Evolutionary conservation across 1,140 invertebrate genomes (phyloP).

Genomic region (Bursaphelenchus mucronatus): DNA sequence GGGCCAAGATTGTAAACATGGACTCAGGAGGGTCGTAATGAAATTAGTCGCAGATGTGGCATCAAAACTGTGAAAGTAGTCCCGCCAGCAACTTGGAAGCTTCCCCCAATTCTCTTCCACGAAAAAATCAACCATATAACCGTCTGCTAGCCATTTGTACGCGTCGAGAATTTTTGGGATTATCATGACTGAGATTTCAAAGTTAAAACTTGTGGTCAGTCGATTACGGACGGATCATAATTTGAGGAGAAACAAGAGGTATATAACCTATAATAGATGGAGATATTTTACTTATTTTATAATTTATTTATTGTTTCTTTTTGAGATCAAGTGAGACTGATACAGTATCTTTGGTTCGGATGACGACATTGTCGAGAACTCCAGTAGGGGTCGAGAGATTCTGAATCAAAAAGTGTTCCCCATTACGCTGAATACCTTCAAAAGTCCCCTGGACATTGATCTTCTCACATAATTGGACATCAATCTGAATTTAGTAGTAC

Average conservation of each 20-base stretch:
- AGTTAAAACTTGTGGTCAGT: not conserved
- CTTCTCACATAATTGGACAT: slow-evolving; percentile 24
- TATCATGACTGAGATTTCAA: not conserved
- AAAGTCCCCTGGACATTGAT: slow-evolving; percentile 28
- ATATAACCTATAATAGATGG: not conserved
- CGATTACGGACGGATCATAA: not conserved
- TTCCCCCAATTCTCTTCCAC: slow-evolving; percentile 39
- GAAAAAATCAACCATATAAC: slow-evolving; percentile 44
- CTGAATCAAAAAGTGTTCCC: slow-evolving; percentile 32
- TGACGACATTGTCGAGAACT: slow-evolving; percentile 25
- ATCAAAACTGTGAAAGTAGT: slow-evolving; percentile 28
- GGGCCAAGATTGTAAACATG: no score
- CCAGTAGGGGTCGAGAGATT: slow-evolving; percentile 30
- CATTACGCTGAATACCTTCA: slow-evolving; percentile 25
- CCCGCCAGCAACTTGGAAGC: slow-evolving; percentile 27
- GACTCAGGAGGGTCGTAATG: no score
- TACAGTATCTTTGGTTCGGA: slow-evolving; percentile 29
- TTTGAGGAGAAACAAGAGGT: not conserved
- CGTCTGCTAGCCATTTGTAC: slow-evolving; percentile 33
- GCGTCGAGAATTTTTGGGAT: slow-evolving; percentile 25
- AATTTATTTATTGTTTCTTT: no score
- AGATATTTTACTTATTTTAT: no score
- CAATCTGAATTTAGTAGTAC: slow-evolving; percentile 18
- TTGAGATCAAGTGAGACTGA: not conserved
- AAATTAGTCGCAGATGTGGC: not conserved